A percentile compares a stretch with the other conserved stretches of the same genome.
Evolutionary conservation across 2,888 invertebrate genomes (phyloP).

Genomic region (Laspeyria flexula): DNA sequence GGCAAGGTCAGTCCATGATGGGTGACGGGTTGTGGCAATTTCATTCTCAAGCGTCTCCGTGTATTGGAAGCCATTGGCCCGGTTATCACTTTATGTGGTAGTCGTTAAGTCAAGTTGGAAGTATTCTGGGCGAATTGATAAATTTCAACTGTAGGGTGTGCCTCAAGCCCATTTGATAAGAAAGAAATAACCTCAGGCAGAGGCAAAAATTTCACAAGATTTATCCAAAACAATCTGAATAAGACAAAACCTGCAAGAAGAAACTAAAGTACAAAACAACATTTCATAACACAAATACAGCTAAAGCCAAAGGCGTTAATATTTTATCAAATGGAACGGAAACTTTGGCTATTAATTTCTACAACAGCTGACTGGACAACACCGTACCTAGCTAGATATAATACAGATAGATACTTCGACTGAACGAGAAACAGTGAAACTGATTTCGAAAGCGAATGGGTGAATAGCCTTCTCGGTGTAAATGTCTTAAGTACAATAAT

Average conservation of each 20-base stretch:
- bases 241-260: background rate
- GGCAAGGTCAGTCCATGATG: too few species aligned
- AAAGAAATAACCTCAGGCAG: too few species aligned
- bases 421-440: constrained; percentile 37
- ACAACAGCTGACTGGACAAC: constrained; percentile 38
- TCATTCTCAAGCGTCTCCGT: too few species aligned
- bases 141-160: too few species aligned
- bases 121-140: too few species aligned
- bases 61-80: too few species aligned
- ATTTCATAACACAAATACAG: constrained; percentile 14
- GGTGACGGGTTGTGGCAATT: too few species aligned
- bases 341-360: constrained; percentile 40
- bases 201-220: too few species aligned
- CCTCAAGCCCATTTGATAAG: too few species aligned
- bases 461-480: constrained; percentile 8
- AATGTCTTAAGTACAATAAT: background rate
- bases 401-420: constrained; percentile 1
- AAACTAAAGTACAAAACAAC: background rate
- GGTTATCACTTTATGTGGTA: too few species aligned
- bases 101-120: too few species aligned
- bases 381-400: constrained; percentile 11
- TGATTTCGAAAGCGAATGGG: constrained; percentile 44
- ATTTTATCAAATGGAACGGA: constrained; percentile 37
- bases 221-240: too few species aligned
- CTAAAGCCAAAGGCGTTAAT: constrained; percentile 17